phyloP scores from a whole-genome alignment of 2,888 invertebrate species.

The Eurois occulta region DNA sequence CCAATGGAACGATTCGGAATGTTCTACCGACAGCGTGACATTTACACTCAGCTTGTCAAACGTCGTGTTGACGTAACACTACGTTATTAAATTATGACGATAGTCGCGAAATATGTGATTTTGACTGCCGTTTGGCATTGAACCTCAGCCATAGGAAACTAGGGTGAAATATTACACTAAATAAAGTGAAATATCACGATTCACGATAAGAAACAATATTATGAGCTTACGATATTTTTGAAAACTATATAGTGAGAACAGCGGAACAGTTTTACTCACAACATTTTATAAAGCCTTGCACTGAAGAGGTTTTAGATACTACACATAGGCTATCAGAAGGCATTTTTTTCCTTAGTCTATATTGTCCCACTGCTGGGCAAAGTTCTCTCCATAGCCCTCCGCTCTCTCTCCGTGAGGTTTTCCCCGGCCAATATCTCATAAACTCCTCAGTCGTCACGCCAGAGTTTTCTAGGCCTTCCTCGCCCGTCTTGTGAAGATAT shows the following conservation, averaged over 20 bases:
- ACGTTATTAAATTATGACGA: slow-evolving; percentile 11
- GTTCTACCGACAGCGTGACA: slow-evolving; percentile 50
- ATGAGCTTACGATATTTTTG: neutral
- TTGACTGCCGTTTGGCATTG: neutral
- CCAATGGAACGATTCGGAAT: slow-evolving; percentile 25
- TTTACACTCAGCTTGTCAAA: slow-evolving; percentile 29
- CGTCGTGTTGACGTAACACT: slow-evolving; percentile 21
- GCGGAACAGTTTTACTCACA: neutral
- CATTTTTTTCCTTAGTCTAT: neutral
- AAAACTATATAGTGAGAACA: no score
- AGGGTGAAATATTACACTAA: neutral
- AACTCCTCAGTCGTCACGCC: no score
- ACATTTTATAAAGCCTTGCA: neutral
- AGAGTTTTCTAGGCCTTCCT: no score
- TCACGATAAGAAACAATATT: neutral
- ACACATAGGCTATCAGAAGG: neutral
- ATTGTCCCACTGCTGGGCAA: no score
- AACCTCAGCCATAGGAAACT: neutral
- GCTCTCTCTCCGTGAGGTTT: no score
- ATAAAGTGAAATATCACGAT: neutral
- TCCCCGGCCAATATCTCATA: no score
- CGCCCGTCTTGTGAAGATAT: neutral
- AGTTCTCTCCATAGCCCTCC: no score
- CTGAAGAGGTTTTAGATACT: neutral
- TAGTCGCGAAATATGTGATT: neutral